Evolutionary conservation across 2,888 invertebrate species (phyloP).

Genomic region (Malachius bipustulatus): DNA sequence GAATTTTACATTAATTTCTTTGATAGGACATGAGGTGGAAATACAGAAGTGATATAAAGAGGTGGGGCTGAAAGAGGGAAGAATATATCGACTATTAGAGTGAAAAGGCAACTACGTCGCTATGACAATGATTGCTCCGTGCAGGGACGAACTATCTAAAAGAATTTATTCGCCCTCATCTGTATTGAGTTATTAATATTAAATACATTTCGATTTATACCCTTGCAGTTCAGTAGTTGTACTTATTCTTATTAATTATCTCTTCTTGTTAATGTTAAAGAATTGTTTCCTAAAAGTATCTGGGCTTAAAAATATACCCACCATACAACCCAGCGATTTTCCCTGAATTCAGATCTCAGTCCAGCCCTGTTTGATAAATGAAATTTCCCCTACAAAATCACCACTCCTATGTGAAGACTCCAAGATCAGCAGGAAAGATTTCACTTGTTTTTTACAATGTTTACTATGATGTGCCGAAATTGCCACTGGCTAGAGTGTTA

Average conservation of each 20-base stretch:
- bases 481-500: too few species aligned
- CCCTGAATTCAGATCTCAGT: too few species aligned
- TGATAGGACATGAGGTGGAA: background rate
- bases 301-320: too few species aligned
- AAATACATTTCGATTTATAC: too few species aligned
- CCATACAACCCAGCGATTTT: too few species aligned
- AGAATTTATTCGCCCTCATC: too few species aligned
- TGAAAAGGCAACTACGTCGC: slow-evolving; percentile 32
- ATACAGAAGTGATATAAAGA: slow-evolving; percentile 1
- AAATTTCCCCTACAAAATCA: slow-evolving; percentile 20
- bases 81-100: slow-evolving; percentile 38
- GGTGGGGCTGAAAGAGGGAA: slow-evolving; percentile 15
- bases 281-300: too few species aligned
- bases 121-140: slow-evolving; percentile 26
- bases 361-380: slow-evolving; percentile 8
- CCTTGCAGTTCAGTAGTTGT: too few species aligned
- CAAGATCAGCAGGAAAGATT: slow-evolving; percentile 18
- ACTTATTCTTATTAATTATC: too few species aligned
- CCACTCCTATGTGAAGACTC: slow-evolving; percentile 19
- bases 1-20: too few species aligned
- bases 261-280: too few species aligned
- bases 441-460: slow-evolving; percentile 8
- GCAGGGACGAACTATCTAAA: slow-evolving; percentile 22
- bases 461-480: slow-evolving; percentile 4
- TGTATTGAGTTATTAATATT: too few species aligned